Percentiles rank a stretch among this genome's conserved stretches.
These are phyloP conservation scores for Scomber japonicus DNA, from an alignment of 2,113 vertebrate species.

Conservation along the genomic window DNA sequence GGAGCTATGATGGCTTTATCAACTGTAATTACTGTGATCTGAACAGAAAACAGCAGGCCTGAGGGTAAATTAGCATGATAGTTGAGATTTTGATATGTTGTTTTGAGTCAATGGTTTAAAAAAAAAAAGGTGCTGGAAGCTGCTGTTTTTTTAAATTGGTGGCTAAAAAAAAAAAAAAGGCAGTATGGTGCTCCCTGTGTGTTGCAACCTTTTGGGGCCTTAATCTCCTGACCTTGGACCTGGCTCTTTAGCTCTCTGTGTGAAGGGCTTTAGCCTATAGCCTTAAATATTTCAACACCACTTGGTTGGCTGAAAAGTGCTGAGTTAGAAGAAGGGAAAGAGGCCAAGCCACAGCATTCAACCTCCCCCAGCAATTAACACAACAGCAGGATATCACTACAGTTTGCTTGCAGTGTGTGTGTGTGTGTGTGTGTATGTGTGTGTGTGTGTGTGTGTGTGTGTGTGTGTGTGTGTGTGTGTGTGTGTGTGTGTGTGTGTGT, in stretches of 20 bases:
- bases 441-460: constrained; percentile 37
- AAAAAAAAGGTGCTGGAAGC: too few relatives aligned
- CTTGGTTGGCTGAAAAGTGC: constrained; percentile 72
- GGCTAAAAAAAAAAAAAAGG: too few relatives aligned
- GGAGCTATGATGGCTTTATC: too few relatives aligned
- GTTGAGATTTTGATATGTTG: too few relatives aligned
- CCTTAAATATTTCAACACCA: constrained; percentile 79
- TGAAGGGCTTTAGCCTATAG: constrained; percentile 68
- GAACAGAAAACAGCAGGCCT: too few relatives aligned
- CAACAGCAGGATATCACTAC: constrained; percentile 70
- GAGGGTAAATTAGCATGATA: too few relatives aligned
- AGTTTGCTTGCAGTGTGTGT: constrained; percentile 23
- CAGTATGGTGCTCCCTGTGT: too few relatives aligned
- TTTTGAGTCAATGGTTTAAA: too few relatives aligned
- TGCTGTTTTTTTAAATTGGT: too few relatives aligned
- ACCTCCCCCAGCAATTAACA: constrained; percentile 75
- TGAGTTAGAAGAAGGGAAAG: constrained; percentile 68
- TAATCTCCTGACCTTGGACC: constrained; percentile 74
- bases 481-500: constrained; percentile 48
- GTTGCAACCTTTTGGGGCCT: too few relatives aligned
- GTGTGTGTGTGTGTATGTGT: constrained; percentile 49
- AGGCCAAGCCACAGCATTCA: constrained; percentile 65
- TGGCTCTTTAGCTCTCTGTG: constrained; percentile 65
- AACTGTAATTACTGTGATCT: too few relatives aligned
- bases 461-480: constrained; percentile 41